These are phyloP conservation scores for Icerya purchasi DNA, from an alignment of 2,888 invertebrate species.

Conservation along the genomic window DNA sequence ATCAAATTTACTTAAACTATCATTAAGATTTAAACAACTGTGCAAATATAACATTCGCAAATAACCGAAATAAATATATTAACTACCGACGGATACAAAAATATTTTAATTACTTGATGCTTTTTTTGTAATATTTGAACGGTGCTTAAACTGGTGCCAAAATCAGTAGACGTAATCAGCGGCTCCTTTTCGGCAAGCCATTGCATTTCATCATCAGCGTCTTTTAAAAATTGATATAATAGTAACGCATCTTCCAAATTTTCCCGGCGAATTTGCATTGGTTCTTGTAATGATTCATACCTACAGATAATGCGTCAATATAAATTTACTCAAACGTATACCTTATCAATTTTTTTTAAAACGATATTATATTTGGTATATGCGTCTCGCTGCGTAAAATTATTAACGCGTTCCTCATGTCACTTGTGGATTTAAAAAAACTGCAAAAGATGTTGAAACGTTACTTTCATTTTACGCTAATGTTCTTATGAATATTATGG, in stretches of 20 bases:
- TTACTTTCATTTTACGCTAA: too few relatives aligned
- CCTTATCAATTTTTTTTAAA: too few relatives aligned
- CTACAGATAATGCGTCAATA: too few relatives aligned
- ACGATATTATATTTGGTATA: too few relatives aligned
- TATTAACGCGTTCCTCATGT: too few relatives aligned
- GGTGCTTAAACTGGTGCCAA: slow-evolving; percentile 42
- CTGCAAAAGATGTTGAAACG: too few relatives aligned
- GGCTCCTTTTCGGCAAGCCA: slow-evolving; percentile 69
- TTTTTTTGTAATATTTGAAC: slow-evolving; percentile 84
- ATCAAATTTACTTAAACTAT: too few relatives aligned
- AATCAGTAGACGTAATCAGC: slow-evolving; percentile 44
- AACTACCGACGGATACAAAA: neutral
- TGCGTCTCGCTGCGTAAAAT: too few relatives aligned
- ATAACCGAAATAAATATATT: neutral
- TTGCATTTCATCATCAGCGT: slow-evolving; percentile 76
- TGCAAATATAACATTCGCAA: neutral
- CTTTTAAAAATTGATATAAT: slow-evolving; percentile 72
- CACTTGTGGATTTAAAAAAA: too few relatives aligned
- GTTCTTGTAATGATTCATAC: slow-evolving; percentile 64
- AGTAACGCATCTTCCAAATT: slow-evolving; percentile 75
- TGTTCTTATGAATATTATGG: too few relatives aligned
- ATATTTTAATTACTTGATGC: slow-evolving; percentile 38
- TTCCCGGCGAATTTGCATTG: slow-evolving; percentile 72
- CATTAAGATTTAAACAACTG: too few relatives aligned
- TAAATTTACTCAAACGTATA: too few relatives aligned